These are phyloP conservation scores for Saimiri boliviensis DNA, from an alignment of 2,113 vertebrate species.

Conservation along the genomic window DNA sequence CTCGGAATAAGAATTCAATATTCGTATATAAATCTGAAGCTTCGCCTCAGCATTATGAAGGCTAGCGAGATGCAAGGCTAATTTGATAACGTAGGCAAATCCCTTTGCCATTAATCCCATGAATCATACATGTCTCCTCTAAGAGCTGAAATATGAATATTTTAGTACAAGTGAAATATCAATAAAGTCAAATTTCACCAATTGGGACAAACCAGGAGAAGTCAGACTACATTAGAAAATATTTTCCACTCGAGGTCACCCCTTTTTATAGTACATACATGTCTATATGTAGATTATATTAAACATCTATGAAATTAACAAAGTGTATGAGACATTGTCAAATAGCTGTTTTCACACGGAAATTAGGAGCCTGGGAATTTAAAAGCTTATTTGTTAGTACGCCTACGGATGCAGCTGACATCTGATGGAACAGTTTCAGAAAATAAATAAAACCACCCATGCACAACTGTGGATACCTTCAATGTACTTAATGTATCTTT, in stretches of 20 bases:
- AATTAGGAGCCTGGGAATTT: neutral
- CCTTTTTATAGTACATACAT: neutral
- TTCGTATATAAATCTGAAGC: neutral
- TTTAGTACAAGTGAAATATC: constrained; percentile 35
- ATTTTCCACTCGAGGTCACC: neutral
- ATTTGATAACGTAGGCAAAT: constrained; percentile 33
- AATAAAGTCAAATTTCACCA: constrained; percentile 3
- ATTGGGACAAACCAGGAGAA: neutral
- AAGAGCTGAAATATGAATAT: constrained; percentile 61
- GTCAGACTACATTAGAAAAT: neutral
- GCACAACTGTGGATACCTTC: neutral
- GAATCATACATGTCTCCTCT: constrained; percentile 56
- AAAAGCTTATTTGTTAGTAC: neutral
- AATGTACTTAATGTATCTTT: neutral
- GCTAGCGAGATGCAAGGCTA: neutral
- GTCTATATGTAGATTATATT: neutral
- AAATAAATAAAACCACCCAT: neutral
- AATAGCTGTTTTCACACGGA: neutral
- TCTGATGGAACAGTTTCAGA: neutral
- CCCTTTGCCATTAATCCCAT: constrained; percentile 51
- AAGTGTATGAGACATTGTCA: neutral
- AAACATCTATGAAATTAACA: neutral
- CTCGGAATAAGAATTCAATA: neutral
- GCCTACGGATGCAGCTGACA: too few species aligned
- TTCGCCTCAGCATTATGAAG: neutral